phyloP scores from a whole-genome alignment of 2,797 vertebrate species.

The Protonibea diacanthus region DNA sequence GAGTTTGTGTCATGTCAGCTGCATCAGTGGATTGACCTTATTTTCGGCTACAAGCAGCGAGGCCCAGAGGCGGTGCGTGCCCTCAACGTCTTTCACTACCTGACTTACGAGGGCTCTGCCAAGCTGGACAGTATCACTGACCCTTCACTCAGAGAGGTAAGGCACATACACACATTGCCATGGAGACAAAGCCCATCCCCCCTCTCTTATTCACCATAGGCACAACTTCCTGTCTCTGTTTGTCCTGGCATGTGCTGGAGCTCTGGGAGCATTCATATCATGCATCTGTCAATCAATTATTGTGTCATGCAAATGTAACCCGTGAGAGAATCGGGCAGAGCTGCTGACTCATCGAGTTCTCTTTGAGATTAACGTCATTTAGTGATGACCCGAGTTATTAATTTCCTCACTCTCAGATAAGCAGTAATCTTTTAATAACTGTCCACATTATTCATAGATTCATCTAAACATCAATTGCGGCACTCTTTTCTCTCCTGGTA shows the following conservation, averaged over 20 bases:
- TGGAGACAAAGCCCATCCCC: conserved; percentile 39
- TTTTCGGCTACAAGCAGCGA: conserved; percentile 99
- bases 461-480: conserved; percentile 27
- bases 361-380: conserved; percentile 36
- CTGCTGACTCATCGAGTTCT: conserved; percentile 70
- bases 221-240: conserved; percentile 68
- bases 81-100: conserved; percentile 97
- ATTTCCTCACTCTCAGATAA: conserved; percentile 36
- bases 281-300: conserved; percentile 75
- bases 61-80: conserved; percentile 96
- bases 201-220: conserved; percentile 20
- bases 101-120: conserved; percentile 96
- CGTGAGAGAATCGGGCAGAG: conserved; percentile 52
- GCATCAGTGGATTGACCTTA: conserved; percentile 99
- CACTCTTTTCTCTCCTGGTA: background rate
- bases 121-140: conserved; percentile 95
- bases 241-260: conserved; percentile 64
- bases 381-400: conserved; percentile 37
- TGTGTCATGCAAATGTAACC: conserved; percentile 68
- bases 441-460: conserved; percentile 27
- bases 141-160: conserved; percentile 93
- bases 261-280: conserved; percentile 61
- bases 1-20: conserved; percentile 99
- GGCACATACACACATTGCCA: conserved; percentile 55
- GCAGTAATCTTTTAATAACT: conserved; percentile 34